Evolutionary conservation across 2,113 vertebrate genomes (phyloP).

Genomic region (Monopterus albus): DNA sequence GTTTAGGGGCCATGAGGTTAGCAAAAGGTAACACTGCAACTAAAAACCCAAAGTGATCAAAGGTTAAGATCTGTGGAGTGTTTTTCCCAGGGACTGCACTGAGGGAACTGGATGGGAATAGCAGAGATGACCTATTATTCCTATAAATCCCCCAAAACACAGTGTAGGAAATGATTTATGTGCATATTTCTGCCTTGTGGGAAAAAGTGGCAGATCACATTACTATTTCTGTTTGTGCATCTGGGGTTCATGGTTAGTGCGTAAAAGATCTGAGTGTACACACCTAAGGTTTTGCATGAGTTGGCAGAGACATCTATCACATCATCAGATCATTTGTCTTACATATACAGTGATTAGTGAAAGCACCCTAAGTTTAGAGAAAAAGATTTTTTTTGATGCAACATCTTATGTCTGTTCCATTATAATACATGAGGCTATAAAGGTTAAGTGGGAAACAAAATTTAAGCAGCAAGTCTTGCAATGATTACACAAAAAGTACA

Average conservation of each 20-base stretch:
- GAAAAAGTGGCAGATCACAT: constrained; percentile 76
- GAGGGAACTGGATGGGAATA: constrained; percentile 80
- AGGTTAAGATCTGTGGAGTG: constrained; percentile 75
- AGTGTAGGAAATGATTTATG: constrained; percentile 84
- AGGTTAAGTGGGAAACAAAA: background rate
- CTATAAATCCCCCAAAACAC: constrained; percentile 82
- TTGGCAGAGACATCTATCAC: constrained; percentile 77
- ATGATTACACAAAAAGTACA: constrained; percentile 2
- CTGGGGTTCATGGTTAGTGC: constrained; percentile 78
- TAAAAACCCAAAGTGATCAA: constrained; percentile 77
- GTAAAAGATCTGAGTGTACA: constrained; percentile 77
- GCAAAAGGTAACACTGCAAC: constrained; percentile 75
- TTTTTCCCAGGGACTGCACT: constrained; percentile 76
- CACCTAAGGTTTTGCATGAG: constrained; percentile 77
- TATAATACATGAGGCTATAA: constrained; percentile 16
- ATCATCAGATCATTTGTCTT: constrained; percentile 77
- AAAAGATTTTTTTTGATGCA: constrained; percentile 53
- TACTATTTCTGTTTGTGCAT: constrained; percentile 81
- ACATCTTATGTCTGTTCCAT: constrained; percentile 19
- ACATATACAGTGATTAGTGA: constrained; percentile 65
- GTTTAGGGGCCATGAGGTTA: constrained; percentile 73
- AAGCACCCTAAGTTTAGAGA: constrained; percentile 40
- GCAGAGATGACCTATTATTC: constrained; percentile 81
- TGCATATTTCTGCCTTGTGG: constrained; percentile 77
- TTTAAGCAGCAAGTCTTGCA: background rate